Percentiles rank a stretch among this genome's conserved stretches.
Conservation (phyloP, 2,113 vertebrate genomes). For the Trochalopteron elliotii region DNA sequence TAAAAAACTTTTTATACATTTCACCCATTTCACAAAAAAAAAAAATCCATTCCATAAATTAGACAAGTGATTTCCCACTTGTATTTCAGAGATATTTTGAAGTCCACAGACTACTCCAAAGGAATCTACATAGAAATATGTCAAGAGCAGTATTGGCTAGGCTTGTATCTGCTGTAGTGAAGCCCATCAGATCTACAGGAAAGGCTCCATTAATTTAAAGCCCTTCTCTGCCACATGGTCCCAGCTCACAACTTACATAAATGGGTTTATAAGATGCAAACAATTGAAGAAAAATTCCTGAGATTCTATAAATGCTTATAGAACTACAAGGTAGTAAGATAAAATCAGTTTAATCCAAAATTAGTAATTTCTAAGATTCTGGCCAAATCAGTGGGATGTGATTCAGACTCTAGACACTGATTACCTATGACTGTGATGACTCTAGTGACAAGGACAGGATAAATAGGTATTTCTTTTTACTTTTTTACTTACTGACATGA, state of each 20-base stretch:
- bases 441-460: slow-evolving; percentile 11
- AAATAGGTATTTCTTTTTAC: not conserved
- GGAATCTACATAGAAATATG: not conserved
- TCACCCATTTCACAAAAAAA: not conserved
- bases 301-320: not conserved
- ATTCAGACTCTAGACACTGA: not conserved
- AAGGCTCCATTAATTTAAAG: not conserved
- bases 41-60: not conserved
- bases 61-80: not conserved
- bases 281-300: not conserved
- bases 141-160: not conserved
- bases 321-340: not conserved
- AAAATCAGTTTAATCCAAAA: not conserved
- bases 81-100: not conserved
- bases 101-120: not conserved
- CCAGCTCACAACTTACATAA: not conserved
- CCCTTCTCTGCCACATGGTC: not conserved
- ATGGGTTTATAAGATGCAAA: not conserved
- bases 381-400: not conserved
- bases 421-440: not conserved
- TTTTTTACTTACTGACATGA: slow-evolving; percentile 1
- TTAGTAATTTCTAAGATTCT: not conserved
- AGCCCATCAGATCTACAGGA: not conserved
- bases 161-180: not conserved
- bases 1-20: not conserved